phyloP scores from a whole-genome alignment of 2,888 invertebrate species.

The Eupithecia centaureata region DNA sequence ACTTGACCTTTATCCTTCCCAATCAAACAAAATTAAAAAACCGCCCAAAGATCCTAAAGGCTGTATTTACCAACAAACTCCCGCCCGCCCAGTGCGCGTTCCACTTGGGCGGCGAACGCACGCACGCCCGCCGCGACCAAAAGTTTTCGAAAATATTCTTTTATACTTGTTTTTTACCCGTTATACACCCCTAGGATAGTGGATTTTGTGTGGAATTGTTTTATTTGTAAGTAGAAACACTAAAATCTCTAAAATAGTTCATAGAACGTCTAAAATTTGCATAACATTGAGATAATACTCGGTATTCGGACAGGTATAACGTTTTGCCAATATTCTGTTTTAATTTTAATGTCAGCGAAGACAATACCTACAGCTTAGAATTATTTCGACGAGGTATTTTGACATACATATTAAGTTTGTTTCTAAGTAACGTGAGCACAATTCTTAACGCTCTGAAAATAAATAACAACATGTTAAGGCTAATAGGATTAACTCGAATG shows the following conservation, averaged over 20 bases:
- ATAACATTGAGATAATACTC: not conserved
- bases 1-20: constrained; percentile 10
- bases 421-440: not conserved
- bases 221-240: constrained; percentile 34
- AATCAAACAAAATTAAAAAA: constrained; percentile 23
- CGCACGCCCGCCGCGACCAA: constrained; percentile 33
- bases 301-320: not conserved
- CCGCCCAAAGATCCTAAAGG: constrained; percentile 4
- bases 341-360: not conserved
- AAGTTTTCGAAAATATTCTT: constrained; percentile 45
- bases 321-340: not conserved
- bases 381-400: not conserved
- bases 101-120: constrained; percentile 31
- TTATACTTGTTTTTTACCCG: constrained; percentile 36
- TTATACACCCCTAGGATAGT: constrained; percentile 44
- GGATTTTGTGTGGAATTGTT: constrained; percentile 37
- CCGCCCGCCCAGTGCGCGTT: constrained; percentile 22
- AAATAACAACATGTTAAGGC: not conserved
- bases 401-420: not conserved
- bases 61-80: constrained; percentile 27
- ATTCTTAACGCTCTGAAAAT: not conserved
- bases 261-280: not conserved
- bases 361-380: not conserved
- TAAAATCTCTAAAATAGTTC: not conserved
- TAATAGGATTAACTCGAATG: not conserved